A percentile compares a stretch with the other conserved stretches of the same genome.
Conservation (phyloP, 2,113 vertebrate genomes). For the Falco punctatus region DNA sequence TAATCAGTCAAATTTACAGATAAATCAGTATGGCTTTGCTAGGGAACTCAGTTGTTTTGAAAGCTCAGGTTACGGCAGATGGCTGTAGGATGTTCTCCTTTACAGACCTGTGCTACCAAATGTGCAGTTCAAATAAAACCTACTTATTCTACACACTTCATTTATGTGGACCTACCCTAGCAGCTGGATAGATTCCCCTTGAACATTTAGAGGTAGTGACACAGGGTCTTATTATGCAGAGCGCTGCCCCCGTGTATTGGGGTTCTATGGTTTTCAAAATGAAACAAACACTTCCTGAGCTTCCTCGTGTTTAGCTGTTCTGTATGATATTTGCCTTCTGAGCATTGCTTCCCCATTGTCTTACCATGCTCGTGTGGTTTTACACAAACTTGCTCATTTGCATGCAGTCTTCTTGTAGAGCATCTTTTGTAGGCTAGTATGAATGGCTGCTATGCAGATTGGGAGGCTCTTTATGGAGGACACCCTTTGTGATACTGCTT, state of each 20-base stretch:
- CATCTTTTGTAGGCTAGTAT: background rate
- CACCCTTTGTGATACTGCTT: background rate
- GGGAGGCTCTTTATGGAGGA: background rate
- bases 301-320: background rate
- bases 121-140: background rate
- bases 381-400: background rate
- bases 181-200: background rate
- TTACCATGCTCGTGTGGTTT: fast-evolving
- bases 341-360: background rate
- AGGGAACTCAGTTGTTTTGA: background rate
- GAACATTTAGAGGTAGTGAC: background rate
- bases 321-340: background rate
- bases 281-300: background rate
- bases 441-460: background rate
- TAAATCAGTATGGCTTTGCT: background rate
- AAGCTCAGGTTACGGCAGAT: background rate
- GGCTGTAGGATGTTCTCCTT: background rate
- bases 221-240: fast-evolving
- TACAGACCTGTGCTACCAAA: background rate
- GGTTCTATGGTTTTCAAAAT: background rate
- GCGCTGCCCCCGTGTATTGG: fast-evolving
- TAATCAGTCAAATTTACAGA: background rate
- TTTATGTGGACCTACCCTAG: background rate
- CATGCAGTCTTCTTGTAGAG: background rate
- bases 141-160: background rate